Evolutionary conservation across 2,888 invertebrate species (phyloP).

Genomic region (Neria commutata): DNA sequence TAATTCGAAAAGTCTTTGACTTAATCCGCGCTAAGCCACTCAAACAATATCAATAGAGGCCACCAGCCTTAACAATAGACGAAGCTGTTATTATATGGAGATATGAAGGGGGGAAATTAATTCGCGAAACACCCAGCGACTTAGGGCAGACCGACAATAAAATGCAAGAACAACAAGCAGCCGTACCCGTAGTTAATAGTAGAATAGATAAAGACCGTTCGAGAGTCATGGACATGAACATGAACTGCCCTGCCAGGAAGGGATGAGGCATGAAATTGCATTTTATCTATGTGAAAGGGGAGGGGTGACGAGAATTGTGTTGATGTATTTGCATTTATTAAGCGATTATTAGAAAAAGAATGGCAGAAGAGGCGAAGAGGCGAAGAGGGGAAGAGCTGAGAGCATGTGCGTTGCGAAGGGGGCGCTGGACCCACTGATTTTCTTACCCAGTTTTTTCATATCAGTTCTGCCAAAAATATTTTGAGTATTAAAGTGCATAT

Average conservation of each 20-base stretch:
- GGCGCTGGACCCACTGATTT: too few species aligned
- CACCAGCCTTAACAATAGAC: conserved; percentile 6
- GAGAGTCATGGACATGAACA: not conserved
- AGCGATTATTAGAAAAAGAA: conserved; percentile 58
- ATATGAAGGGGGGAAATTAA: conserved; percentile 46
- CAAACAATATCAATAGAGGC: conserved; percentile 31
- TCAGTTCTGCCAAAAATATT: too few species aligned
- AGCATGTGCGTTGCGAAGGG: too few species aligned
- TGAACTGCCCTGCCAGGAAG: not conserved
- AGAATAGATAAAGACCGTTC: not conserved
- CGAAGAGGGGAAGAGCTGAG: conserved; percentile 25
- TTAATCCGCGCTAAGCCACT: conserved; percentile 48
- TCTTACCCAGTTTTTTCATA: too few species aligned
- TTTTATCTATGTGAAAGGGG: not conserved
- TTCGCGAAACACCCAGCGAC: conserved; percentile 38
- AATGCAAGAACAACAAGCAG: conserved; percentile 2
- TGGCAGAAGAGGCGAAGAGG: too few species aligned
- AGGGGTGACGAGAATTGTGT: not conserved
- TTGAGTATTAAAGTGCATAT: too few species aligned
- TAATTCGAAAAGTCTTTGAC: conserved; percentile 13
- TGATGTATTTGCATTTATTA: conserved; percentile 54
- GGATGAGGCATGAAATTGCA: not conserved
- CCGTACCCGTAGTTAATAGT: not conserved
- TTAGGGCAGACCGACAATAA: conserved; percentile 16
- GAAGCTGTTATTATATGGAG: conserved; percentile 33